Evolutionary conservation across 2,113 vertebrate species (phyloP).

Genomic region (Arothron firmamentum): DNA sequence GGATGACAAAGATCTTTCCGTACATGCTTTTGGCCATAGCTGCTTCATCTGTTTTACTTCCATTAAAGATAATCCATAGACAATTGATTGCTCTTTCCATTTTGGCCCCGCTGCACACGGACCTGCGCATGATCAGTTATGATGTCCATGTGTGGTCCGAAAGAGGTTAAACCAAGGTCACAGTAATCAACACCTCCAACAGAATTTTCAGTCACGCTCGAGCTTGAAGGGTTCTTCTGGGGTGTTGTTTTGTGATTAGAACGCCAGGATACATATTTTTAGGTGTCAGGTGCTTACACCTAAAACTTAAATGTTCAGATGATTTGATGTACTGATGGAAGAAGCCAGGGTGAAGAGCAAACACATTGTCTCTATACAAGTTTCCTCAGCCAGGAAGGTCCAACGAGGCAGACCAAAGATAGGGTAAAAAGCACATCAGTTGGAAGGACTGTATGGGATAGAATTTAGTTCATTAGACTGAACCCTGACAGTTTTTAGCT

Average conservation of each 20-base stretch:
- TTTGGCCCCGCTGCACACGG: constrained; percentile 22
- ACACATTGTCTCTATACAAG: constrained; percentile 25
- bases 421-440: constrained; percentile 10
- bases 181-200: constrained; percentile 14
- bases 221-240: no score
- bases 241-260: no score
- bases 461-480: background rate
- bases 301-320: no score
- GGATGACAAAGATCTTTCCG: constrained; percentile 30
- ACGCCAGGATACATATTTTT: no score
- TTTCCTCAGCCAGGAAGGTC: constrained; percentile 20
- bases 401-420: background rate
- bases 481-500: constrained; percentile 21
- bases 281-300: no score
- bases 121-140: background rate
- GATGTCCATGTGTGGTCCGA: constrained; percentile 9
- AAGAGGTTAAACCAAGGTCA: constrained; percentile 14
- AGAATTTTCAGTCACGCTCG: constrained; percentile 15
- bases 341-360: background rate
- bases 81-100: constrained; percentile 34
- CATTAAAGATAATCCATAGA: constrained; percentile 54
- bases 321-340: no score
- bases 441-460: background rate
- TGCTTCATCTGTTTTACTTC: constrained; percentile 29
- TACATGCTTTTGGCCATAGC: constrained; percentile 5